These are phyloP conservation scores for Junco hyemalis DNA, from an alignment of 2,113 vertebrate species.

Conservation along the genomic window DNA sequence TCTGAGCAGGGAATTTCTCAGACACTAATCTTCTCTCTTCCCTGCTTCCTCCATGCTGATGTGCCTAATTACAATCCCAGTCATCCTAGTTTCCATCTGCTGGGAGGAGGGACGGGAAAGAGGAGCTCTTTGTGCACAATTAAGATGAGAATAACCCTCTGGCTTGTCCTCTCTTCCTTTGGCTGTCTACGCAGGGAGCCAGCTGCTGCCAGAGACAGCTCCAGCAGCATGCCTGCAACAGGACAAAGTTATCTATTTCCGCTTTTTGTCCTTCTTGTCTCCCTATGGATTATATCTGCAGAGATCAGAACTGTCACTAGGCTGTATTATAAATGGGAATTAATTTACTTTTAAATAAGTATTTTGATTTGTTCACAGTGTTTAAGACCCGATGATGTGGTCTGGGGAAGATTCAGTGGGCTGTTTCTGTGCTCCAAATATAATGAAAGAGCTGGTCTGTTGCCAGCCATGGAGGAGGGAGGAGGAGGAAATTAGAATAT, in stretches of 20 bases:
- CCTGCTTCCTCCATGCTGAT: not conserved
- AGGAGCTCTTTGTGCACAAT: not conserved
- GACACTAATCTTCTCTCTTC: not conserved
- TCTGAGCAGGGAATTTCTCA: not conserved
- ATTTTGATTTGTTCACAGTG: not conserved
- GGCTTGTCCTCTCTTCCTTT: not conserved
- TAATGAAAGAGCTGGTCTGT: constrained; percentile 33
- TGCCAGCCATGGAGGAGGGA: constrained; percentile 4
- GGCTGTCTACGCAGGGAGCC: not conserved
- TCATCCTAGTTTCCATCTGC: constrained; percentile 1
- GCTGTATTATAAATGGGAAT: not conserved
- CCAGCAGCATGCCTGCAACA: not conserved
- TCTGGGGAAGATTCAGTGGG: constrained; percentile 3
- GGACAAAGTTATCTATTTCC: not conserved
- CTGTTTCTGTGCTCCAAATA: constrained; percentile 16
- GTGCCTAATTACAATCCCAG: constrained; percentile 3
- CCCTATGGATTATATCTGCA: not conserved
- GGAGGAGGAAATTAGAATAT: constrained; percentile 29
- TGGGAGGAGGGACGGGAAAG: not conserved
- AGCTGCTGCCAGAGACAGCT: not conserved
- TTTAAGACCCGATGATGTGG: not conserved
- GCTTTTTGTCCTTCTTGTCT: not conserved
- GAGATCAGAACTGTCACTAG: not conserved
- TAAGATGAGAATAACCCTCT: constrained; percentile 2
- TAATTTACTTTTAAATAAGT: not conserved